Percentiles rank a stretch among this genome's conserved stretches.
These are phyloP conservation scores for Eutolmus rufibarbis DNA, from an alignment of 2,888 invertebrate genomes.

Conservation along the genomic window DNA sequence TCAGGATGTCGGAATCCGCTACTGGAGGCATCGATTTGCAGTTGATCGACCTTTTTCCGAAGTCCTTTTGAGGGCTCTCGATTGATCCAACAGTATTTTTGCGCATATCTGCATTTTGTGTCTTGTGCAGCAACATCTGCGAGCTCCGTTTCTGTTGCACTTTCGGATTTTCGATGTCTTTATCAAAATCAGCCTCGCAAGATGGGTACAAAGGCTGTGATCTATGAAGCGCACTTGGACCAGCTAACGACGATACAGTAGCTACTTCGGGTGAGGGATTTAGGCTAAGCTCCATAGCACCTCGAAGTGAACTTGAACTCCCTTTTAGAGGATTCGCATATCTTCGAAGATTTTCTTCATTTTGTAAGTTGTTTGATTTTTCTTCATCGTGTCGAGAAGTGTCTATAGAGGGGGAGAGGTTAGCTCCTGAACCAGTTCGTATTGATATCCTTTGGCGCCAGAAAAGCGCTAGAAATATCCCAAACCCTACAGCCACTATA, in stretches of 20 bases:
- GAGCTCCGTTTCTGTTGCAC: slow-evolving; percentile 65
- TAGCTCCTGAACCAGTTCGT: slow-evolving; percentile 65
- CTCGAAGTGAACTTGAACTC: slow-evolving; percentile 65
- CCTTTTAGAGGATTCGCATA: slow-evolving; percentile 82
- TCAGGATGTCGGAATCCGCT: slow-evolving; percentile 64
- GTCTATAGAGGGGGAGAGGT: slow-evolving; percentile 66
- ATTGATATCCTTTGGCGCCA: slow-evolving; percentile 67
- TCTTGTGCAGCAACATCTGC: slow-evolving; percentile 79
- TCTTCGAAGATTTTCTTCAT: slow-evolving; percentile 86
- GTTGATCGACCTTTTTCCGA: slow-evolving; percentile 77
- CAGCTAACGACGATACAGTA: slow-evolving; percentile 59
- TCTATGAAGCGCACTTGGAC: slow-evolving; percentile 60
- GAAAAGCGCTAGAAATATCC: slow-evolving; percentile 65
- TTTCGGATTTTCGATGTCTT: slow-evolving; percentile 56
- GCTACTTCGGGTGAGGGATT: slow-evolving; percentile 60
- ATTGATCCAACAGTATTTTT: slow-evolving; percentile 77
- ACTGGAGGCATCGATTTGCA: slow-evolving; percentile 60
- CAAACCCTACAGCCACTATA: slow-evolving; percentile 62
- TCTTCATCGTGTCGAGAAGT: slow-evolving; percentile 80
- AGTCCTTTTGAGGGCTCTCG: slow-evolving; percentile 72
- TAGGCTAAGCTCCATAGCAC: slow-evolving; percentile 64
- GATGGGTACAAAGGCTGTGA: slow-evolving; percentile 62
- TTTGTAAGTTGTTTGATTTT: slow-evolving; percentile 89
- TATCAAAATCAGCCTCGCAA: slow-evolving; percentile 61
- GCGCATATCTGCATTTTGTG: slow-evolving; percentile 83